Percentiles rank a stretch among this genome's conserved stretches.
Conservation (phyloP, 1,140 invertebrate genomes). For the Pogonognathellus flavescens region DNA sequence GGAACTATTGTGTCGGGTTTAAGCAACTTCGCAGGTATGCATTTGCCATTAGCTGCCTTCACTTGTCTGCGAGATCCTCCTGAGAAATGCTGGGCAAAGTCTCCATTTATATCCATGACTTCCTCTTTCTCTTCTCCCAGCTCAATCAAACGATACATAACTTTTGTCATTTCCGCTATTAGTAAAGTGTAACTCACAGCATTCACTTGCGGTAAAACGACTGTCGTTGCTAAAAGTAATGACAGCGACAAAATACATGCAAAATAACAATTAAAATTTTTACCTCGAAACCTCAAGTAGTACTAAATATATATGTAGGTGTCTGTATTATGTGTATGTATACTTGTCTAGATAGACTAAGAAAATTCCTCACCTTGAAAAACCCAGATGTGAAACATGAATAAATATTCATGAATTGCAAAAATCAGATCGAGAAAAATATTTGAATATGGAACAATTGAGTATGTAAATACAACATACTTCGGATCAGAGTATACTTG, state of each 20-base stretch:
- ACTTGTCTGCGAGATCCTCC: too few relatives aligned
- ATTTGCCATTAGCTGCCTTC: neutral
- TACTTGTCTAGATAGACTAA: too few relatives aligned
- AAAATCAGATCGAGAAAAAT: neutral
- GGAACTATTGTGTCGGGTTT: neutral
- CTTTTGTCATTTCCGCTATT: slow-evolving; percentile 1
- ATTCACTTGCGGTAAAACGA: neutral
- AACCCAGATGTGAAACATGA: slow-evolving; percentile 50
- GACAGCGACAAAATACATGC: neutral
- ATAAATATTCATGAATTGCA: slow-evolving; percentile 44
- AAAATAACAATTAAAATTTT: neutral
- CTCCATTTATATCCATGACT: neutral
- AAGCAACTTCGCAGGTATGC: neutral
- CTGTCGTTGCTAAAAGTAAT: slow-evolving; percentile 49
- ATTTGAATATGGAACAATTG: neutral
- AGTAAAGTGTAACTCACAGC: neutral
- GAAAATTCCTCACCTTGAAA: neutral
- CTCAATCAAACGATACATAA: slow-evolving; percentile 3
- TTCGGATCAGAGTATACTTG: slow-evolving; percentile 7
- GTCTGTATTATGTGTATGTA: too few relatives aligned
- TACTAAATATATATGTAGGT: too few relatives aligned
- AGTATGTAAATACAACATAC: neutral
- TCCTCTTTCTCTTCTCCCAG: slow-evolving; percentile 24
- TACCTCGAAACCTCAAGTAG: too few relatives aligned
- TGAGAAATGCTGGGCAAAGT: slow-evolving; percentile 18